Percentiles rank a stretch among this genome's conserved stretches.
Evolutionary conservation across 2,113 vertebrate species (phyloP).

Genomic region (Hystrix cristata): DNA sequence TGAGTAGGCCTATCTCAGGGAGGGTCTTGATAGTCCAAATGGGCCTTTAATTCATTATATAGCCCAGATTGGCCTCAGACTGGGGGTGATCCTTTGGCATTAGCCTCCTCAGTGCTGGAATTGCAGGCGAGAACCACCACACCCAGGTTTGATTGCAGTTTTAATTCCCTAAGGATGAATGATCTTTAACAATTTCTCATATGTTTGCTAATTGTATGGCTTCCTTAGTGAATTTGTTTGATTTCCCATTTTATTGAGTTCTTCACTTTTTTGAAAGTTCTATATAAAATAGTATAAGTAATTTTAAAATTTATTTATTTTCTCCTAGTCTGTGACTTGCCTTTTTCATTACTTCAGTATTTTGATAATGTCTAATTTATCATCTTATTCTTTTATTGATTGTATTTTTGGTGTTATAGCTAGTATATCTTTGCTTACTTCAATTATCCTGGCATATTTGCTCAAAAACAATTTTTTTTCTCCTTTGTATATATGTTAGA

Average conservation of each 20-base stretch:
- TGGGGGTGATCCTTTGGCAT: background rate
- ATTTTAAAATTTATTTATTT: conserved; percentile 6
- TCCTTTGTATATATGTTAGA: background rate
- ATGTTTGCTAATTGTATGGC: background rate
- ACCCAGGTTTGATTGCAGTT: background rate
- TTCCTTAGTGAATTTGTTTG: background rate
- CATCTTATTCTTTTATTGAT: background rate
- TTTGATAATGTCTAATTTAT: background rate
- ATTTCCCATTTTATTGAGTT: background rate
- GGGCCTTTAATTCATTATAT: background rate
- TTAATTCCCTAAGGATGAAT: background rate
- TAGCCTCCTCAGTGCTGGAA: background rate
- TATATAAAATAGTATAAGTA: background rate
- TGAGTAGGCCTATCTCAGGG: background rate
- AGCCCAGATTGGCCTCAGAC: background rate
- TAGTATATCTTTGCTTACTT: background rate
- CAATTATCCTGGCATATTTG: background rate
- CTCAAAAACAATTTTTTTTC: background rate
- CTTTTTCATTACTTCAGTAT: background rate
- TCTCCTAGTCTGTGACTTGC: background rate
- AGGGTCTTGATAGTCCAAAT: background rate
- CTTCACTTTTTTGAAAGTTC: background rate
- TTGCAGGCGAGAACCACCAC: background rate
- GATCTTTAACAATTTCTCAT: background rate
- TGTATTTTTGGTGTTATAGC: background rate